A percentile compares a stretch with the other conserved stretches of the same genome.
phyloP scores from a whole-genome alignment of 2,888 invertebrate genomes.

The Lepetodrilus schrolli region DNA sequence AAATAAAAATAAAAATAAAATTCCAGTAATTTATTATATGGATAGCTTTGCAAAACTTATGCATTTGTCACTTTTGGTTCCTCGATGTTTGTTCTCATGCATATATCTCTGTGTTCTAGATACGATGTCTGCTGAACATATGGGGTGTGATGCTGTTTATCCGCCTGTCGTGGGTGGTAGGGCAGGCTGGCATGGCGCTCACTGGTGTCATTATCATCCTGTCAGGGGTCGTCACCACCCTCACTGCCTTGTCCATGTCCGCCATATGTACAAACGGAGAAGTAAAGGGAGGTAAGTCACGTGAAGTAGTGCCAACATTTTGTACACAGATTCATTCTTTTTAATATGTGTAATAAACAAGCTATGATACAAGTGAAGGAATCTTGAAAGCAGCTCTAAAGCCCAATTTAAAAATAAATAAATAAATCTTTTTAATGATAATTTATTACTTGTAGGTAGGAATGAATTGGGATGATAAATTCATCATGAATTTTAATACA shows the following conservation, averaged over 20 bases:
- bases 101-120: constrained; percentile 76
- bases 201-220: constrained; percentile 71
- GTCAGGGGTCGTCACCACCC: constrained; percentile 80
- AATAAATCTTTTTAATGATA: too few relatives aligned
- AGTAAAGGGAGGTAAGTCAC: constrained; percentile 91
- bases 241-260: constrained; percentile 96
- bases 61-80: too few relatives aligned
- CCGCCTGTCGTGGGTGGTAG: constrained; percentile 97
- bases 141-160: constrained; percentile 99
- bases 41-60: too few relatives aligned
- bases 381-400: too few relatives aligned
- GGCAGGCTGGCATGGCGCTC: constrained; percentile 91
- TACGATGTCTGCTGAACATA: constrained; percentile 96
- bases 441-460: too few relatives aligned
- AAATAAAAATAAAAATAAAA: too few relatives aligned
- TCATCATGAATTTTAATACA: too few relatives aligned
- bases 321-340: too few relatives aligned
- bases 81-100: neutral
- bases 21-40: too few relatives aligned
- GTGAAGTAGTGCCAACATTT: neutral
- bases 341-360: neutral
- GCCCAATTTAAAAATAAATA: neutral
- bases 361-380: too few relatives aligned
- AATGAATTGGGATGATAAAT: too few relatives aligned
- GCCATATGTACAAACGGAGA: constrained; percentile 99